Evolutionary conservation across 1,140 invertebrate species (phyloP), one percentile per base, ranked within the genome.

Genomic region (Drosophila grimshawi): DNA sequence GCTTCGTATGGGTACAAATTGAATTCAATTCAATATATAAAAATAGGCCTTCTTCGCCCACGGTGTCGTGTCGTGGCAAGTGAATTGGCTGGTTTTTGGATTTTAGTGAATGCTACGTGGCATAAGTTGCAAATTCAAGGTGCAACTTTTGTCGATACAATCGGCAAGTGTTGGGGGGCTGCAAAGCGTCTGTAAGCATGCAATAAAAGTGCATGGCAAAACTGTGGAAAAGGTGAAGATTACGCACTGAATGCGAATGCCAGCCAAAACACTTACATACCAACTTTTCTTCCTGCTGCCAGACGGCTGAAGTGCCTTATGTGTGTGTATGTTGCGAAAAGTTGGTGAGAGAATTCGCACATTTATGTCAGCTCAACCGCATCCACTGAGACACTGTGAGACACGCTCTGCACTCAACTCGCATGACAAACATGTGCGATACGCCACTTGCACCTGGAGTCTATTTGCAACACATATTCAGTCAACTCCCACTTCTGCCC

Each of bases 101-200:
- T 74, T 49, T 49, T 66, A 5, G 43, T 60, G 48, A 29, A 41
- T 53, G 67, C 67, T 41, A 55, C 67, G 59, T 71, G 74, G 81
- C 81, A 81, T 76, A 85, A 85, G 63, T 85, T 73, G 81, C 75
- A 67, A 85, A 86, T 85, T 81, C 78, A 71, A 86, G 78, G 81
- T 76, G 78, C 75, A 86, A 86, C 82, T 86, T 88, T 89, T 83
- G 66, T 71, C 83, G 85, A 88, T 88, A 88, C 83, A 88, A 72
- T 70, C 41, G 56, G 63, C 73, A 71, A 65, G 70, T 59, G 70
- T 53, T 19, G 39, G 10, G 51, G 7, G 3, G 33, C 33, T 46
- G 27, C 27, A 41, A 41, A 30, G 64, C 41, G 49, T 32, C 49
- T 61, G 49, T 43, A 72, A 80, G 82, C 64, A 78, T 77, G 83